A percentile compares a stretch with the other conserved stretches of the same genome.
These are phyloP conservation scores for Bombus balteatus DNA, from an alignment of 1,140 invertebrate species.

Conservation along the genomic window DNA sequence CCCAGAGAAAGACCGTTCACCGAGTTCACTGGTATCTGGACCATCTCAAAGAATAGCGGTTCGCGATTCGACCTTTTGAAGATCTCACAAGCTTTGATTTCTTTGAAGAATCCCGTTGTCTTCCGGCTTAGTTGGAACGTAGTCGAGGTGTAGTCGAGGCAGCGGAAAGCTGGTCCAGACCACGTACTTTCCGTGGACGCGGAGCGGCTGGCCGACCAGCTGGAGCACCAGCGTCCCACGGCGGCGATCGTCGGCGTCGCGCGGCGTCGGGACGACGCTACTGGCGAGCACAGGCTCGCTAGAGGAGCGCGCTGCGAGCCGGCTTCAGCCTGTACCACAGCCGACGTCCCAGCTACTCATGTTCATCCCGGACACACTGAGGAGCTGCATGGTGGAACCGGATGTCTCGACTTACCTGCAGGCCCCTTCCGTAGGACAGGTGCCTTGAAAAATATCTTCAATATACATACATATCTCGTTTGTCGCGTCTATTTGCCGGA, in stretches of 20 bases:
- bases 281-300: conserved; percentile 25
- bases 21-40: neutral
- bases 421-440: conserved; percentile 91
- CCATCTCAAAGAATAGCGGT: neutral
- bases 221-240: conserved; percentile 6
- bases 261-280: conserved; percentile 51
- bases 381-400: conserved; percentile 92
- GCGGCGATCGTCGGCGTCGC: conserved; percentile 24
- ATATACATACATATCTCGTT: neutral
- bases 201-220: conserved; percentile 23
- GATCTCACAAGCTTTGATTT: neutral
- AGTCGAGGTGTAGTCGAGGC: neutral
- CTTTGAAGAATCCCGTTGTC: neutral
- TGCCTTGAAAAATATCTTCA: conserved; percentile 75
- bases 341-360: conserved; percentile 85
- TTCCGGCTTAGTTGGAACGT: neutral
- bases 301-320: conserved; percentile 47
- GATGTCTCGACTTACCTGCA: conserved; percentile 92
- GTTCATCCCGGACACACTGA: conserved; percentile 91
- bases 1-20: neutral
- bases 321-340: conserved; percentile 71
- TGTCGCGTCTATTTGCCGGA: neutral
- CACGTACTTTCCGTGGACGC: conserved; percentile 8
- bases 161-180: neutral
- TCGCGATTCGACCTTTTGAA: neutral